Conservation (phyloP, 2,797 vertebrate genomes). For the Sebastes glaucus region DNA sequence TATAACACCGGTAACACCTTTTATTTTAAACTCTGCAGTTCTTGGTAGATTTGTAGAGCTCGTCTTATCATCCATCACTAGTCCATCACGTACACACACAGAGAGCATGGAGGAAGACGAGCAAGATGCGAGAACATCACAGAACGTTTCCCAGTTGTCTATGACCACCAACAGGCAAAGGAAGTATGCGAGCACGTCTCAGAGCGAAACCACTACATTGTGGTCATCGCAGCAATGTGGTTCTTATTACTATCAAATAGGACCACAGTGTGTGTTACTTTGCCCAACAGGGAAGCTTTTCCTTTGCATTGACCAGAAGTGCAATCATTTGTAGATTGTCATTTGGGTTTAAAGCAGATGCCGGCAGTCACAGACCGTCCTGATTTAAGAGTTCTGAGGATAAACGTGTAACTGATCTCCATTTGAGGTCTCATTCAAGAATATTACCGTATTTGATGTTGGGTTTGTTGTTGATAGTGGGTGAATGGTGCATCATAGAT, state of each 20-base stretch:
- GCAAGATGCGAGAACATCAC: slow-evolving; percentile 21
- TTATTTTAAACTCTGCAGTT: background rate
- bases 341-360: slow-evolving; percentile 57
- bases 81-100: background rate
- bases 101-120: background rate
- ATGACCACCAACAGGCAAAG: slow-evolving; percentile 56
- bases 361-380: slow-evolving; percentile 29
- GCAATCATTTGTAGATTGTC: slow-evolving; percentile 71
- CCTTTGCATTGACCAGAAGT: slow-evolving; percentile 44
- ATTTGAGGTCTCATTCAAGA: slow-evolving; percentile 41
- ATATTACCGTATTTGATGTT: slow-evolving; percentile 36
- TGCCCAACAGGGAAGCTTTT: slow-evolving; percentile 47
- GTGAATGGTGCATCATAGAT: slow-evolving; percentile 18
- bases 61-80: background rate
- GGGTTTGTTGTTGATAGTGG: slow-evolving; percentile 12
- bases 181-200: slow-evolving; percentile 53
- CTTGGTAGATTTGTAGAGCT: background rate
- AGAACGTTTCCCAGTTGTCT: slow-evolving; percentile 30
- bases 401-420: slow-evolving; percentile 41
- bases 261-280: slow-evolving; percentile 65
- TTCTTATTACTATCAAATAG: slow-evolving; percentile 71
- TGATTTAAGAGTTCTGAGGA: slow-evolving; percentile 56
- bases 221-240: slow-evolving; percentile 63
- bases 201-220: slow-evolving; percentile 49
- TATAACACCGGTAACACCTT: no score